Evolutionary conservation across 2,888 invertebrate genomes (phyloP).

Genomic region (Nomada fucata): DNA sequence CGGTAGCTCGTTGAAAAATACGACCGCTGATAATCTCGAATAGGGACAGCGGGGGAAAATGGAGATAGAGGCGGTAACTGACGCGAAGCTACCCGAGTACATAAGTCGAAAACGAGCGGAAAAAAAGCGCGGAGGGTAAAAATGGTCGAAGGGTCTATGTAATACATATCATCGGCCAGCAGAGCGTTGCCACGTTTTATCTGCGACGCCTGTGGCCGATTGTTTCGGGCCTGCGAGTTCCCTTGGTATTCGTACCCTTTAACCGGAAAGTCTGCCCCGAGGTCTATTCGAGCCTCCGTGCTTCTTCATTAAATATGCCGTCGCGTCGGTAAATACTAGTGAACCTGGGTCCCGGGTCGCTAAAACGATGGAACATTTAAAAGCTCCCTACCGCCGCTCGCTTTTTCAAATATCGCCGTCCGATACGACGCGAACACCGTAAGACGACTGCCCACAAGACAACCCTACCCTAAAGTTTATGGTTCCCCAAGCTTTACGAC

Average conservation of each 20-base stretch:
- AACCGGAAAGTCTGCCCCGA: constrained; percentile 34
- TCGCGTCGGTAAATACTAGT: not conserved
- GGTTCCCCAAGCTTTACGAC: too few species aligned
- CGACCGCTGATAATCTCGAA: constrained; percentile 53
- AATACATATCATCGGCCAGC: constrained; percentile 43
- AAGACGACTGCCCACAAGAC: too few species aligned
- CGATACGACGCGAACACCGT: too few species aligned
- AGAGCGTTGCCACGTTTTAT: constrained; percentile 47
- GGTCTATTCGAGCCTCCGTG: constrained; percentile 12
- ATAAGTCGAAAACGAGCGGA: constrained; percentile 47
- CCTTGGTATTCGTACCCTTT: constrained; percentile 29
- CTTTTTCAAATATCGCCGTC: too few species aligned
- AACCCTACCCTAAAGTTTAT: too few species aligned
- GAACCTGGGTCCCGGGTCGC: not conserved
- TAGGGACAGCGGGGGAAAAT: constrained; percentile 19
- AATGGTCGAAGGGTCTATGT: constrained; percentile 18
- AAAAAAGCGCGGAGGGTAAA: constrained; percentile 22
- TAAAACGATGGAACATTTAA: constrained; percentile 17
- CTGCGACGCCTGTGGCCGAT: constrained; percentile 49
- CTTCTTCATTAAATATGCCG: constrained; percentile 61
- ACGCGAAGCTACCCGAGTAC: constrained; percentile 22
- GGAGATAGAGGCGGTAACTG: constrained; percentile 16
- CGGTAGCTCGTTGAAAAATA: constrained; percentile 43
- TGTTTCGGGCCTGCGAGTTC: constrained; percentile 54
- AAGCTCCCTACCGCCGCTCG: too few species aligned